Percentiles rank a stretch among this genome's conserved stretches.
phyloP scores from a whole-genome alignment of 2,888 invertebrate species.

The Cheiracanthium punctorium region DNA sequence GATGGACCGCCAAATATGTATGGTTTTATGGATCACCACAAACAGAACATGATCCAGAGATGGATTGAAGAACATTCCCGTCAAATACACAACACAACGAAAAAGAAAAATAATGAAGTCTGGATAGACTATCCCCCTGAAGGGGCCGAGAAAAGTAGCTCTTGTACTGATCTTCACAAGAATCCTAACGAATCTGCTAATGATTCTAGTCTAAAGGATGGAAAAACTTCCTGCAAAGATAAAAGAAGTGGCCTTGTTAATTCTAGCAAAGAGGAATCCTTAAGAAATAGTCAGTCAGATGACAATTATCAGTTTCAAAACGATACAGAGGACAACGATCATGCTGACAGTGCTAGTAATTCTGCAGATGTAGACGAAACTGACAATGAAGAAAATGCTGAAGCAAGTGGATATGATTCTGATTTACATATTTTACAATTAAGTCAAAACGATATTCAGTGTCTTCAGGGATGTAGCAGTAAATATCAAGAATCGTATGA shows the following conservation, averaged over 20 bases:
- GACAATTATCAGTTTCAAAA: conserved; percentile 14
- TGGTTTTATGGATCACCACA: conserved; percentile 93
- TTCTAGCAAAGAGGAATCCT: conserved; percentile 5
- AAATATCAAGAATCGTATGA: conserved; percentile 16
- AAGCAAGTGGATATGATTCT: conserved; percentile 55
- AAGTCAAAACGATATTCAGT: conserved; percentile 26
- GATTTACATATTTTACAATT: conserved; percentile 55
- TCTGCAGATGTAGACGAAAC: conserved; percentile 69
- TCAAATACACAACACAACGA: conserved; percentile 85
- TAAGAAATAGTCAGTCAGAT: neutral
- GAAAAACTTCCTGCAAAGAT: conserved; percentile 28
- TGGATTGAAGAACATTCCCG: conserved; percentile 85
- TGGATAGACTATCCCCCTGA: conserved; percentile 70
- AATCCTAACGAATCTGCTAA: conserved; percentile 7
- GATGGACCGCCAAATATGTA: conserved; percentile 87
- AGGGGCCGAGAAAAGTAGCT: conserved; percentile 8
- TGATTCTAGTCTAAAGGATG: conserved; percentile 17
- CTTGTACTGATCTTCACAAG: conserved; percentile 4
- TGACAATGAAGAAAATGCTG: conserved; percentile 68
- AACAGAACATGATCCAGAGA: conserved; percentile 93
- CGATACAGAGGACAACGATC: conserved; percentile 41
- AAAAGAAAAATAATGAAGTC: conserved; percentile 78
- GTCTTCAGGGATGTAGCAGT: conserved; percentile 13
- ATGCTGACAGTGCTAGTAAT: conserved; percentile 69
- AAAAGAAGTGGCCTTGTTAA: conserved; percentile 18